Conservation (phyloP, 2,888 invertebrate species). For the Chironomus tentans region DNA sequence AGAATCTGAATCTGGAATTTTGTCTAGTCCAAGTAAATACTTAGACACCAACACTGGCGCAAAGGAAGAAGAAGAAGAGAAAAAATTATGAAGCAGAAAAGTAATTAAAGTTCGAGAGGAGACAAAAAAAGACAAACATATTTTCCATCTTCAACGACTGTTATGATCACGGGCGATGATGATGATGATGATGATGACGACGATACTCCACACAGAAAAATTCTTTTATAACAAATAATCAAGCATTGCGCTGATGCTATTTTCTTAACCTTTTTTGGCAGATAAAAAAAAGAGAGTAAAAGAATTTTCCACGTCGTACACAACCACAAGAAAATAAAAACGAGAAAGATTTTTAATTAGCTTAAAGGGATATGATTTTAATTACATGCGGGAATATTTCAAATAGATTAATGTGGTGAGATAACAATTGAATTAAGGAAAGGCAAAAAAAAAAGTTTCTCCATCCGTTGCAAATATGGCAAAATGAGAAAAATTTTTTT, state of each 20-base stretch:
- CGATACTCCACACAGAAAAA: neutral
- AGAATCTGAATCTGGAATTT: no score
- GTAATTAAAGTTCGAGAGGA: slow-evolving; percentile 2
- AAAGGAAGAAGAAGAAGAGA: neutral
- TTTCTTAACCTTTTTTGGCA: neutral
- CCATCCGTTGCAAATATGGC: neutral
- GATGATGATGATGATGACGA: neutral
- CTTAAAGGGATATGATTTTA: slow-evolving; percentile 11
- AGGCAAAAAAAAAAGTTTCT: neutral
- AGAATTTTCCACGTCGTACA: neutral
- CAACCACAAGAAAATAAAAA: neutral
- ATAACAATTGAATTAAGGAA: slow-evolving; percentile 22
- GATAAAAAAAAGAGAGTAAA: neutral
- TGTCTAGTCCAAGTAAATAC: no score
- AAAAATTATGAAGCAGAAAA: neutral
- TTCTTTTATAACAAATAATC: neutral
- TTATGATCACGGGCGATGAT: no score
- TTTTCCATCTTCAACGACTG: neutral
- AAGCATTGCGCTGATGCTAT: neutral
- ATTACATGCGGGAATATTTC: slow-evolving; percentile 17
- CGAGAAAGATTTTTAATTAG: slow-evolving; percentile 16
- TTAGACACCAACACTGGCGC: no score
- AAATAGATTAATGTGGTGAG: slow-evolving; percentile 21
- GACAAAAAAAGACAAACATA: slow-evolving; percentile 5
- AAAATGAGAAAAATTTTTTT: neutral